phyloP scores from a whole-genome alignment of 2,888 invertebrate genomes.

The Acleris cristana region DNA sequence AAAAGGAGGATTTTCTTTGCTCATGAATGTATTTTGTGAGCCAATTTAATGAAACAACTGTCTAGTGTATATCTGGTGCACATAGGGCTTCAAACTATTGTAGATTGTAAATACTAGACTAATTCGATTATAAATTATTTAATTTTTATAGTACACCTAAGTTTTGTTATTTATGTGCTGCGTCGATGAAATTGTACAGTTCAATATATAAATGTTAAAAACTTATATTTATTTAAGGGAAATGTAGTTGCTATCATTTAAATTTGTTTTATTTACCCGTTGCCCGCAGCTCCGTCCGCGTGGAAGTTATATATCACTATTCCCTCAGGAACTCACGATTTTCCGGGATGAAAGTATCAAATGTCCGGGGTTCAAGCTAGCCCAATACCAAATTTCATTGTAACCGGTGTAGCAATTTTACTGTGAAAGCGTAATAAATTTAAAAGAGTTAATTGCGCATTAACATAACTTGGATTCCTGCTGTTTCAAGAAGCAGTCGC shows the following conservation, averaged over 20 bases:
- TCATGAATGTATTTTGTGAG: too few species aligned
- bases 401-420: too few species aligned
- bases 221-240: conserved; percentile 14
- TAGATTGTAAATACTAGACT: conserved; percentile 29
- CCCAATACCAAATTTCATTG: too few species aligned
- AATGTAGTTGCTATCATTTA: conserved; percentile 11
- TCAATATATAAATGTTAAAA: conserved; percentile 29
- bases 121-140: conserved; percentile 11
- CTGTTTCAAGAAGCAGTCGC: too few species aligned
- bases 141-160: conserved; percentile 6
- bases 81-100: conserved; percentile 1
- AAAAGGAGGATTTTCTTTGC: too few species aligned
- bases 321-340: too few species aligned
- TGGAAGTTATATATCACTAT: background rate
- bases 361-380: background rate
- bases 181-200: conserved; percentile 31
- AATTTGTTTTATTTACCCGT: background rate
- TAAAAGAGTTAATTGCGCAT: too few species aligned
- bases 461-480: too few species aligned
- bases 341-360: background rate
- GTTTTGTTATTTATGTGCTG: conserved; percentile 31
- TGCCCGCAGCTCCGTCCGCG: background rate
- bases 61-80: background rate
- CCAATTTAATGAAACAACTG: too few species aligned
- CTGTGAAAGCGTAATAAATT: too few species aligned